Evolutionary conservation across 2,888 invertebrate species (phyloP).

Genomic region (Lamproptera curius): DNA sequence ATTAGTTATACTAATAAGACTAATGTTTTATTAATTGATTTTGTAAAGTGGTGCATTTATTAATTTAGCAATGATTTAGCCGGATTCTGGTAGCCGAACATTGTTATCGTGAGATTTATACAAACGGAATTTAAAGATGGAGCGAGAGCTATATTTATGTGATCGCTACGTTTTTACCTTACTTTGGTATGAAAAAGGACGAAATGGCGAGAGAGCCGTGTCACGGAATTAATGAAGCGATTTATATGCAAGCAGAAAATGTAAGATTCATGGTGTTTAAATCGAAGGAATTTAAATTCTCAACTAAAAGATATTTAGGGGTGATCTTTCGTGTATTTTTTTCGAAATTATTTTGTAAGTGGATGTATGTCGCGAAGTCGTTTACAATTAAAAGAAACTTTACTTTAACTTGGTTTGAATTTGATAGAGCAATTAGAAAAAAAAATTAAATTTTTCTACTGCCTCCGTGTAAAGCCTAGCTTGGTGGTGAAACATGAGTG

Average conservation of each 20-base stretch:
- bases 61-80: too few relatives aligned
- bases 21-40: too few relatives aligned
- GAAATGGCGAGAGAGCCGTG: constrained; percentile 43
- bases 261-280: constrained; percentile 41
- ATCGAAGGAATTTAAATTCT: constrained; percentile 55
- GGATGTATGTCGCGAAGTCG: too few relatives aligned
- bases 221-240: constrained; percentile 59
- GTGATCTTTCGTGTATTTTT: background rate
- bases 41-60: too few relatives aligned
- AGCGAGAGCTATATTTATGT: constrained; percentile 21
- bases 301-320: constrained; percentile 22
- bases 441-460: too few relatives aligned
- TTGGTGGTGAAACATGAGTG: too few relatives aligned
- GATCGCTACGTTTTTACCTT: constrained; percentile 28
- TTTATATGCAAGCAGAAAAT: constrained; percentile 47
- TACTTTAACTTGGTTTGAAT: too few relatives aligned
- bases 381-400: too few relatives aligned
- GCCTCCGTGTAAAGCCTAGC: too few relatives aligned
- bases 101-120: constrained; percentile 5
- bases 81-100: background rate
- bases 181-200: constrained; percentile 31
- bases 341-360: too few relatives aligned
- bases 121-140: background rate
- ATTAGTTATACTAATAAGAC: too few relatives aligned
- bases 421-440: too few relatives aligned